Base-by-base conservation (phyloP, 2,888 invertebrate species). In the Hipparchia sbordonii region DNA sequence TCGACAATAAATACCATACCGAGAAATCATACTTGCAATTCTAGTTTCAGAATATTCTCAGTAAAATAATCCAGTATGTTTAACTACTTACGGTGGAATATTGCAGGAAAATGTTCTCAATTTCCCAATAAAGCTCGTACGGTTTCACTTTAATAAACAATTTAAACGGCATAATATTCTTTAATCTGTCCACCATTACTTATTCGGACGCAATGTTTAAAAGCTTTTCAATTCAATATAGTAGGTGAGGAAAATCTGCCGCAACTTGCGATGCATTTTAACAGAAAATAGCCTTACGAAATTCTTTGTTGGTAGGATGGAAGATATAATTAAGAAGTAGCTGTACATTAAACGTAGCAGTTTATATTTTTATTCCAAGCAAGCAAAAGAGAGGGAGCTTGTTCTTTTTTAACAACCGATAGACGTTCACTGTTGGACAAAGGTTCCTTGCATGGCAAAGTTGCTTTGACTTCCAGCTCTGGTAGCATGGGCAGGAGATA, bases 91-190 rank as follows among this genome's bases (percentile, higher is more conserved):
- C 7, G 6, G 48, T 48, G 48, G 48, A 48, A 48, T 6, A 48
- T 6, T 48, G 48, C 7, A 48, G 48, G 48, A 48, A 48, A 8
- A 60, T 59, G 9, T 39, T 63, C 23, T 9, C 63, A 5, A 10
- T 63, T 63, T 13, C 23, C 46, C 23, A 23, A 0, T 23, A 63
- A 13, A 3, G 46, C 13, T 9, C 23, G 9, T 51, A 9, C 9
- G 63, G 13, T 63, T 48, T 63, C 13, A 63, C 39, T n/a, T 63
- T 57, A 57, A 57, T 63, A 63, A 62, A 48, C 63, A 39, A 60
- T 61, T 61, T 39, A 61, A 61, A 61, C 39, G 23, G 63, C 23
- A 8, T 57, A 8, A 51, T 48, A 13, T 48, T 23, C 9, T 63
- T 63, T 48, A 48, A 63, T 63, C 63, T 23, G 51, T 9, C 48